Conservation (phyloP, 2,113 vertebrate genomes). For the Perognathus longimembris region DNA sequence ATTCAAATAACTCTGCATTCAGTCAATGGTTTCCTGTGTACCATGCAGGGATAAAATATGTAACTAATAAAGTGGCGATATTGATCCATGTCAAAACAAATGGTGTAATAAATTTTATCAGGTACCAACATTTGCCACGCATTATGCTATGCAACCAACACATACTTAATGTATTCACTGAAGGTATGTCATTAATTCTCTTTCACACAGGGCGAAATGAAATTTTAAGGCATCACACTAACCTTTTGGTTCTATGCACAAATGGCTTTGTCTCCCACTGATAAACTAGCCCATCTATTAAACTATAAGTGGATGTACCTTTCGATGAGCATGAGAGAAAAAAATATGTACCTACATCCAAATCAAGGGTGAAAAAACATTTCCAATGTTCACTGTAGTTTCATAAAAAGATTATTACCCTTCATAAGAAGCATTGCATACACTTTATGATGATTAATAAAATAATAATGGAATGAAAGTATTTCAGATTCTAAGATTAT, state of each 20-base stretch:
- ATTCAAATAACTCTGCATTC: neutral
- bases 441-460: neutral
- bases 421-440: neutral
- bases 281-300: neutral
- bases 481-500: neutral
- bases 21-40: neutral
- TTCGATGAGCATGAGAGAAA: neutral
- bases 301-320: neutral
- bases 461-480: constrained; percentile 10
- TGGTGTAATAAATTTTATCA: neutral
- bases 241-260: neutral
- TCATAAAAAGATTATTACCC: neutral
- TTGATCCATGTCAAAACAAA: constrained; percentile 3
- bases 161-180: neutral
- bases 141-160: neutral
- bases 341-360: neutral
- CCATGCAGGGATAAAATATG: neutral
- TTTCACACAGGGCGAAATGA: neutral
- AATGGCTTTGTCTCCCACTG: neutral
- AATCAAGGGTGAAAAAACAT: neutral
- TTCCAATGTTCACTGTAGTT: neutral
- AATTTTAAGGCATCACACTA: neutral
- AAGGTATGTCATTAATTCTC: neutral
- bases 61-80: neutral
- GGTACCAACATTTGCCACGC: neutral